These are phyloP conservation scores for Platyura marginata DNA, from an alignment of 1,140 invertebrate genomes.

Conservation along the genomic window DNA sequence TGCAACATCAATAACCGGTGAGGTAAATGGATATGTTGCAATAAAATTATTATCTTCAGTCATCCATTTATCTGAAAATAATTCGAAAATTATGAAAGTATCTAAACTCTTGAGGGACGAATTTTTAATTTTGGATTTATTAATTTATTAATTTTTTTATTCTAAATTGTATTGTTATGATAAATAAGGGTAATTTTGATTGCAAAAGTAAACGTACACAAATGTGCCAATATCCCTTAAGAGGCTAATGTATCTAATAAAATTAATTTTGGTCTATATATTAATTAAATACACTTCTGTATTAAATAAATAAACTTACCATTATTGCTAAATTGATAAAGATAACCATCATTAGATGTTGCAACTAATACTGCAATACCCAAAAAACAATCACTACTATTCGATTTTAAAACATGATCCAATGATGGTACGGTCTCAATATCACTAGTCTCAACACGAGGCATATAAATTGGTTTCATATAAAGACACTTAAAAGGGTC, in stretches of 20 bases:
- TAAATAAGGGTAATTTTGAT: too few species aligned
- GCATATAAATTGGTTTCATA: background rate
- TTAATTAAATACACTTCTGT: too few species aligned
- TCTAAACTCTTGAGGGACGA: too few species aligned
- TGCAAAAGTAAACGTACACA: too few species aligned
- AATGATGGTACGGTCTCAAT: too few species aligned
- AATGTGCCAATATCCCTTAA: too few species aligned
- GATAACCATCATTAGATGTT: conserved; percentile 3
- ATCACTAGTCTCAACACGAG: background rate
- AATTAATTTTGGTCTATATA: too few species aligned
- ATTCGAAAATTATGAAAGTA: background rate
- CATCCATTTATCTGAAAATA: conserved; percentile 14
- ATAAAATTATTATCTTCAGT: conserved; percentile 22
- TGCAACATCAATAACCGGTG: conserved; percentile 41
- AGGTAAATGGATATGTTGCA: conserved; percentile 45
- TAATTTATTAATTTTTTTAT: too few species aligned
- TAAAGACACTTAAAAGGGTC: background rate
- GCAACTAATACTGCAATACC: conserved; percentile 1
- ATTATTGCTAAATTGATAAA: conserved; percentile 3
- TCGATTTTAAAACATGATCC: background rate
- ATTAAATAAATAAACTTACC: too few species aligned
- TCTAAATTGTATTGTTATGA: too few species aligned
- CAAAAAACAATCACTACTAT: background rate
- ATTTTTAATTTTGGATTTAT: too few species aligned
- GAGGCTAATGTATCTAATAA: too few species aligned